phyloP scores from a whole-genome alignment of 2,888 invertebrate species.

The Drosophila neotestacea region DNA sequence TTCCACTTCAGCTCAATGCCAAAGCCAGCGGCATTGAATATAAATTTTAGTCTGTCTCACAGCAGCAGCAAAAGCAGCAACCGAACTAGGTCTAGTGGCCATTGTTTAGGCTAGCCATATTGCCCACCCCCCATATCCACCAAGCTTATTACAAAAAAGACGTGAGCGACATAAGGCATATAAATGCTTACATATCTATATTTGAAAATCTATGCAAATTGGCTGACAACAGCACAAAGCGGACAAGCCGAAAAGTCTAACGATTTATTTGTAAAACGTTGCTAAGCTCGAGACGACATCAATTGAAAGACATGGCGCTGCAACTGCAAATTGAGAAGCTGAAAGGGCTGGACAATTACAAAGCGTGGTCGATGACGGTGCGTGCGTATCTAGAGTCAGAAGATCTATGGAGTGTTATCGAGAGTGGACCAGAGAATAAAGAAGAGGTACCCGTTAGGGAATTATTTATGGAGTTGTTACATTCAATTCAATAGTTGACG shows the following conservation, averaged over 20 bases:
- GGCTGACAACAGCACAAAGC: constrained; percentile 37
- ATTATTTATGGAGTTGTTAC: not conserved
- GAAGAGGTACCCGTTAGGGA: constrained; percentile 66
- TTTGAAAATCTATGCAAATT: constrained; percentile 63
- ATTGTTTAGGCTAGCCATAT: constrained; percentile 52
- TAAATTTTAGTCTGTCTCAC: constrained; percentile 31
- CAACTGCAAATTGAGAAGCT: constrained; percentile 82
- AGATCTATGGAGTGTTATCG: constrained; percentile 80
- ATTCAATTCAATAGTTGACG: constrained; percentile 6
- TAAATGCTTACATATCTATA: constrained; percentile 63
- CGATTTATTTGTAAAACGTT: constrained; percentile 71
- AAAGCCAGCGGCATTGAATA: constrained; percentile 48
- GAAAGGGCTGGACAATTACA: constrained; percentile 81
- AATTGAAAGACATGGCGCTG: constrained; percentile 65
- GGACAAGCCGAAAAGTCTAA: constrained; percentile 47
- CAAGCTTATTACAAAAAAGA: constrained; percentile 30
- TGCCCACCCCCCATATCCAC: constrained; percentile 3
- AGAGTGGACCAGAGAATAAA: constrained; percentile 77
- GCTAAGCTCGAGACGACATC: constrained; percentile 46
- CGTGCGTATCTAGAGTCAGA: constrained; percentile 82
- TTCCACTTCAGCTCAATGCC: constrained; percentile 72
- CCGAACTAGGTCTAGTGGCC: constrained; percentile 68
- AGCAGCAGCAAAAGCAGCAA: constrained; percentile 29
- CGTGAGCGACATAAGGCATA: constrained; percentile 32
- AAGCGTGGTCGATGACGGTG: constrained; percentile 83